Conservation (phyloP, 1,140 invertebrate species). For the Nephila pilipes region DNA sequence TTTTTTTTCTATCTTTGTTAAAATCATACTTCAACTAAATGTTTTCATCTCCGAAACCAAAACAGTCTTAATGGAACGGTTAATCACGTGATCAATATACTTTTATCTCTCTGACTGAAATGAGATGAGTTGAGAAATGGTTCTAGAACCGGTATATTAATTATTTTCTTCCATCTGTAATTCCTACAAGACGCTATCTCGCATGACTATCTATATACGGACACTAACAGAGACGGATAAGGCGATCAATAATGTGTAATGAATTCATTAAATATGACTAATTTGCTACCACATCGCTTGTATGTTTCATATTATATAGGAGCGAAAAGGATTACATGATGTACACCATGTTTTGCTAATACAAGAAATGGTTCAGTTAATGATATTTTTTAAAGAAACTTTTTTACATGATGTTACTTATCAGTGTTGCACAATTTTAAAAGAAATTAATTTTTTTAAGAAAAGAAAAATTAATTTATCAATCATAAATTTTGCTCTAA, state of each 20-base stretch:
- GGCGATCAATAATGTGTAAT: background rate
- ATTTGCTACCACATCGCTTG: background rate
- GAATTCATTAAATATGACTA: constrained; percentile 12
- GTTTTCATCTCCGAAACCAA: background rate
- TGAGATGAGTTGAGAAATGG: background rate
- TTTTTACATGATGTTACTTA: too few relatives aligned
- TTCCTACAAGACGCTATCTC: background rate
- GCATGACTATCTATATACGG: background rate
- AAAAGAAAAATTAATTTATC: too few relatives aligned
- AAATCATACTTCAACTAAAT: background rate
- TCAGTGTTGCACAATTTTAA: too few relatives aligned
- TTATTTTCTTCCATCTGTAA: background rate
- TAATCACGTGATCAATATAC: background rate
- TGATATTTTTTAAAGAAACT: too few relatives aligned
- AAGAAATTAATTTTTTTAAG: too few relatives aligned
- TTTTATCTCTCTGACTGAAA: background rate
- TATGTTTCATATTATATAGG: background rate
- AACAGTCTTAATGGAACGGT: background rate
- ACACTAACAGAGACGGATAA: constrained; percentile 22
- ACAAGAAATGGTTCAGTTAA: background rate
- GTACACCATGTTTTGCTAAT: background rate
- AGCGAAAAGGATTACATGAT: background rate
- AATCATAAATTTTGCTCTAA: too few relatives aligned
- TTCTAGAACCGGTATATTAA: constrained; percentile 10
- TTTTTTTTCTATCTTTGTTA: background rate